These are phyloP conservation scores for Leptocoma aspasia DNA, from an alignment of 2,113 vertebrate species.

Conservation along the genomic window DNA sequence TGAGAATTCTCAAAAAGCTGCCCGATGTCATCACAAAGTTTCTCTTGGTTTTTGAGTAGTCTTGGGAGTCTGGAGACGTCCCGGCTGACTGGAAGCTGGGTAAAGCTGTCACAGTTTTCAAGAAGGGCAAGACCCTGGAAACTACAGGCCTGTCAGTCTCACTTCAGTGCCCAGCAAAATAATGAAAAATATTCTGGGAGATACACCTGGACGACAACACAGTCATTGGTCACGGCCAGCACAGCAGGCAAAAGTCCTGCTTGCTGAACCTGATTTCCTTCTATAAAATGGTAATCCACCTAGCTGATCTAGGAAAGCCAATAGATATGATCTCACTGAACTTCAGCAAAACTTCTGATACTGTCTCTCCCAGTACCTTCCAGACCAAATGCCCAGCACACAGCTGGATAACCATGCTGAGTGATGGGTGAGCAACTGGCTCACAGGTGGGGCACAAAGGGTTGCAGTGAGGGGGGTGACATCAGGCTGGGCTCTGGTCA, in stretches of 20 bases:
- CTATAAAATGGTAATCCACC: background rate
- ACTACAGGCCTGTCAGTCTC: background rate
- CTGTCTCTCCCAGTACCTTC: background rate
- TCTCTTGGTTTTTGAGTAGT: background rate
- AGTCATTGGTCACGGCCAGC: background rate
- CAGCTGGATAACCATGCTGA: background rate
- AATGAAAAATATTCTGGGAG: background rate
- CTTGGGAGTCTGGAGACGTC: background rate
- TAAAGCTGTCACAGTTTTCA: background rate
- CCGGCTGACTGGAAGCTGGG: background rate
- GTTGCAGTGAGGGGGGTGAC: background rate
- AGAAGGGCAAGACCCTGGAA: background rate
- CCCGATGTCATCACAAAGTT: background rate
- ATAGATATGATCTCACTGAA: rapidly evolving
- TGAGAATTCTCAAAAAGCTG: background rate
- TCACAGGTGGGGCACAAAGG: background rate
- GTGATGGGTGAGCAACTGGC: background rate
- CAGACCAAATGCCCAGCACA: background rate
- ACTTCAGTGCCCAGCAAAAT: background rate
- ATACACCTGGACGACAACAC: background rate
- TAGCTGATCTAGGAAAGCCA: background rate
- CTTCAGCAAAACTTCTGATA: background rate
- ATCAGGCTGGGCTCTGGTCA: background rate
- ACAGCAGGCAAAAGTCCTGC: background rate
- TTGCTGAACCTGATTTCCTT: background rate